A percentile compares a stretch with the other conserved stretches of the same genome.
Evolutionary conservation across 2,797 vertebrate genomes (phyloP).

Genomic region (Enteromius thamalakanensis): DNA sequence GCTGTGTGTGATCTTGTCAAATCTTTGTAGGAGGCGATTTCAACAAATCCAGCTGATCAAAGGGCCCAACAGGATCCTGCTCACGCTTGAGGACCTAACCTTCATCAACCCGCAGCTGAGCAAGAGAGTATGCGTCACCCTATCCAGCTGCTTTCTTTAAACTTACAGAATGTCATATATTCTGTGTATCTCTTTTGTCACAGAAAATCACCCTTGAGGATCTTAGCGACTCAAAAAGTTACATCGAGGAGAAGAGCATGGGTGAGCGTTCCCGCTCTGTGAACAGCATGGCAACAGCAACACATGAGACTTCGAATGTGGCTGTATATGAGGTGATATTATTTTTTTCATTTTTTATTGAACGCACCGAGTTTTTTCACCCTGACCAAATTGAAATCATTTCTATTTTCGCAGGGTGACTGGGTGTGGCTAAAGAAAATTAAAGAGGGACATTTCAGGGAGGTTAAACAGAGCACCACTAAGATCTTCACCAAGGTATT

Average conservation of each 20-base stretch:
- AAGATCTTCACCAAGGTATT: slow-evolving; percentile 87
- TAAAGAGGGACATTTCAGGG: slow-evolving; percentile 74
- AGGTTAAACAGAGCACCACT: slow-evolving; percentile 81
- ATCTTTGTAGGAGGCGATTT: slow-evolving; percentile 76
- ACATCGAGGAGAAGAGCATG: slow-evolving; percentile 75
- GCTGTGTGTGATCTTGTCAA: slow-evolving; percentile 31
- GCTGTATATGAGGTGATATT: slow-evolving; percentile 86
- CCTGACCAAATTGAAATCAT: not conserved
- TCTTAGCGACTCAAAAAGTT: slow-evolving; percentile 79
- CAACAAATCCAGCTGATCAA: slow-evolving; percentile 88
- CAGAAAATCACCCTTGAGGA: slow-evolving; percentile 90
- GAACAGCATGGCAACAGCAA: slow-evolving; percentile 78
- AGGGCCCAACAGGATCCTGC: slow-evolving; percentile 87
- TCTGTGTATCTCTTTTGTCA: not conserved
- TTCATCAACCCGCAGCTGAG: slow-evolving; percentile 90
- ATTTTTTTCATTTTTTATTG: not conserved
- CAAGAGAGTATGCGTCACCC: slow-evolving; percentile 76
- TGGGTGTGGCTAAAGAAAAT: slow-evolving; percentile 93
- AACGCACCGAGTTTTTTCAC: not conserved
- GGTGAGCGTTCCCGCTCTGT: slow-evolving; percentile 77
- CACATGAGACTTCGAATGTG: slow-evolving; percentile 85
- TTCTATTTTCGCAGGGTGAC: slow-evolving; percentile 80
- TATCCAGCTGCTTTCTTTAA: not conserved
- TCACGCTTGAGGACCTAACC: slow-evolving; percentile 87
- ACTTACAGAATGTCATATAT: not conserved